Base-by-base conservation (phyloP, 2,888 invertebrate genomes). In the Parapristionchus giblindavisi region DNA sequence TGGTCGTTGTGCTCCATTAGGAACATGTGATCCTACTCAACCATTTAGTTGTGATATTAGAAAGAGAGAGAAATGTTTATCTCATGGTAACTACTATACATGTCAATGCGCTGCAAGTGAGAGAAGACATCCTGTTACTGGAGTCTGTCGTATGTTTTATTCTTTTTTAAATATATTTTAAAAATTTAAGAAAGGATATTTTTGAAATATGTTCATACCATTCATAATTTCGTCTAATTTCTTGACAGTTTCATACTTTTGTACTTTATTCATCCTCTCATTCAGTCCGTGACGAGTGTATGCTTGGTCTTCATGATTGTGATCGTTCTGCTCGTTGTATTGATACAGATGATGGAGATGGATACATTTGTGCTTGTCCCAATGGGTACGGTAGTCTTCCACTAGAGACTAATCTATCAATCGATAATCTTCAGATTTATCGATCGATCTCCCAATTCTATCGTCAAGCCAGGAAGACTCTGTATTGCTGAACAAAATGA, bases 401-500 rank as follows among this genome's bases (percentile, higher is more conserved):
- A 70, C 65, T 1, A 68, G 68, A 24, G 24, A 34, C 21, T 78
- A 76, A 38, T 29, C 75, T 24, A 68, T 27, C 27, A 63, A 5
- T 27, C 24, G 38, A 36, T 27, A 34, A 6, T 27, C 71, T 56
- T 0, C 56, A 82, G 85, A 32, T 86, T 83, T 79, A 78, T 88
- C 56, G 88, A 88, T 75, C 80, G 83, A 32, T 84, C 83, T 27
- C 79, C 84, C 34, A 84, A 87, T 60, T 83, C 83, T 3, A 63
- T 78, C 34, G 78, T 78, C 52, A 76, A 76, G 68, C 87, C 88
- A 5, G 88, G 88, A 54, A 77, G 88, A 27, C 71, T 84, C 1
- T 88, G 88, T 78, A 78, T 85, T 8, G 86, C 84, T n/a, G 82
- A 81, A 65, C 81, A 82, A 63, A 86, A 88, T 73, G 88, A 88